Base-by-base conservation (phyloP, 2,113 vertebrate species). In the Toxotes chatareus region DNA sequence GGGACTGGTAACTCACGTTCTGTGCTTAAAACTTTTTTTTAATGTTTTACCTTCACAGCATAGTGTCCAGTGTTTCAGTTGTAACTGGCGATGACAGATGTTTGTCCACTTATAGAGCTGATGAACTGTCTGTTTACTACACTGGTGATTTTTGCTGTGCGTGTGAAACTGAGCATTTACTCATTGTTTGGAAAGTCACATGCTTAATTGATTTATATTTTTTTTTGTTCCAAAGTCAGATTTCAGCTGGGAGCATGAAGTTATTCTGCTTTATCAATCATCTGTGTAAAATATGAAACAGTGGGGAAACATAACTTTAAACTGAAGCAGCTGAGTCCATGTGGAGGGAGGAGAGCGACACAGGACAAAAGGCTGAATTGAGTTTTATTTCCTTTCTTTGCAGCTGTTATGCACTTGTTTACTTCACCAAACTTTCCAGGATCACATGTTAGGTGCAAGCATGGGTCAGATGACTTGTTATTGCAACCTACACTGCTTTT, bases 21-120 rank as follows among this genome's bases (percentile, higher is more conserved):
- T 76, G 56, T 31, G 46, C 55, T 83, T 19, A 76, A 57, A 49
- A 76, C 2, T 56, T 67, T 42, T 74, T 40, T 61, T 73, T 61
- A 73, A 63, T 13, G 75, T 88, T 89, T 82, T 66, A 68, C 40
- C 63, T 77, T 42, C 75, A 64, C 73, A 83, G 59, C 76, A 84
- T 42, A n/a, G 4, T 34, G 11, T 44, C 57, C 47, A 36, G 61
- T 63, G 32, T 51, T 55, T 76, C 23, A 64, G 40, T 38, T 46
- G 55, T 60, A 17, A 34, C 5, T 32, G 5, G n/a, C 38, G 65
- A 4, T n/a, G 57, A 49, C 40, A 44, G 44, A 23, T 11, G 61
- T 7, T 51, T 13, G 65, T 66, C 34, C 17, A 57, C n/a, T 46
- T 17, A 13, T 51, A 79, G 40, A 72, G 62, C 56, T 31, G 47